These are phyloP conservation scores for Herpetotheres cachinnans DNA, from an alignment of 2,113 vertebrate genomes.

Conservation along the genomic window DNA sequence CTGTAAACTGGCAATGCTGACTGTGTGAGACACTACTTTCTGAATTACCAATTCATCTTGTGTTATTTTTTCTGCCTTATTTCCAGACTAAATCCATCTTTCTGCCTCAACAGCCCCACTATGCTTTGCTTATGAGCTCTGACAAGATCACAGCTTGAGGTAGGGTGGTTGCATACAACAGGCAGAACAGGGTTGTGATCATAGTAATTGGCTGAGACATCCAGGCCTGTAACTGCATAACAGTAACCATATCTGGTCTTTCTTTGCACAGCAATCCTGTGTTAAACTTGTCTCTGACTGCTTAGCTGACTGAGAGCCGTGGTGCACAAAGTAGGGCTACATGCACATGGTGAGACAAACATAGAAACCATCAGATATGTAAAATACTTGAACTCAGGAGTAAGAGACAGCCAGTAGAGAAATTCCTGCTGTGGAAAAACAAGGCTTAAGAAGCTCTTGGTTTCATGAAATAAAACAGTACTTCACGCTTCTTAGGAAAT, in stretches of 20 bases:
- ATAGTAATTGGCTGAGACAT: conserved; percentile 9
- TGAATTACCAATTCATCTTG: neutral
- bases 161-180: neutral
- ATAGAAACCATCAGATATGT: neutral
- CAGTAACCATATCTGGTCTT: neutral
- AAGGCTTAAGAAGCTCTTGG: neutral
- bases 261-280: neutral
- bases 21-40: neutral
- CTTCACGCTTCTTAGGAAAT: neutral
- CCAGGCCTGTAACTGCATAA: neutral
- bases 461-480: neutral
- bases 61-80: neutral
- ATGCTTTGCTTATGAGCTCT: neutral
- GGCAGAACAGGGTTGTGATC: neutral
- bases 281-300: neutral
- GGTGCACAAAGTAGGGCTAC: neutral
- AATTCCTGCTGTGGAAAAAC: neutral
- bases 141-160: conserved; percentile 28
- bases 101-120: neutral
- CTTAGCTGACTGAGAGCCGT: neutral
- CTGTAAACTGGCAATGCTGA: neutral
- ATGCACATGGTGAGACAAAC: neutral
- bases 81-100: conserved; percentile 2
- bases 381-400: neutral
- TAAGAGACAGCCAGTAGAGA: neutral